Conservation (phyloP, 2,888 invertebrate genomes). For the Aphrophora alni region DNA sequence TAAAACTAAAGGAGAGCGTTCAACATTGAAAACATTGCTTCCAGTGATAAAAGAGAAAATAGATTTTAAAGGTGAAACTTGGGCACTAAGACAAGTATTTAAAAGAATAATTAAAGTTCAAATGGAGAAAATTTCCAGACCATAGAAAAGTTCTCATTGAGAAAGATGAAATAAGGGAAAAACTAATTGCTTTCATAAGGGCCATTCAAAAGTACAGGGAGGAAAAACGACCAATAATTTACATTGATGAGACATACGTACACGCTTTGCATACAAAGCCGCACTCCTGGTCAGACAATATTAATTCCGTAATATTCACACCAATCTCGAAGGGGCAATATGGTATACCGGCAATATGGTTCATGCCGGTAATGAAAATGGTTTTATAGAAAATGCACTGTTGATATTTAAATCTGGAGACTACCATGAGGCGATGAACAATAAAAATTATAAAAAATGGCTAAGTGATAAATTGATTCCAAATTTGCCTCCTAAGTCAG, state of each 20-base stretch:
- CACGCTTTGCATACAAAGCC: slow-evolving; percentile 32
- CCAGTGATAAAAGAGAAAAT: too few relatives aligned
- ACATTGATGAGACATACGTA: slow-evolving; percentile 46
- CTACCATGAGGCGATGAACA: background rate
- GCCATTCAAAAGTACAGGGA: slow-evolving; percentile 29
- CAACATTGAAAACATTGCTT: too few relatives aligned
- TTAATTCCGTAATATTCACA: slow-evolving; percentile 26
- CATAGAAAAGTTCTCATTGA: too few relatives aligned
- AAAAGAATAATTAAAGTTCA: too few relatives aligned
- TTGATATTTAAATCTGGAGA: slow-evolving; percentile 1
- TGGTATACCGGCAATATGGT: too few relatives aligned
- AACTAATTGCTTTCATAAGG: background rate
- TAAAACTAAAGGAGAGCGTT: too few relatives aligned
- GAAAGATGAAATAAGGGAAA: too few relatives aligned
- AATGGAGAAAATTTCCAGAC: too few relatives aligned
- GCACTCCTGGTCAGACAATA: slow-evolving; percentile 35
- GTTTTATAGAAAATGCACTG: background rate
- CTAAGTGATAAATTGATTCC: background rate
- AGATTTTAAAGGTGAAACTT: too few relatives aligned
- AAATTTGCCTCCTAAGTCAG: background rate
- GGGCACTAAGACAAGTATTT: too few relatives aligned
- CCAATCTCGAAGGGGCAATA: slow-evolving; percentile 14
- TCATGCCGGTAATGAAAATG: slow-evolving; percentile 37
- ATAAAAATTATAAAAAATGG: background rate
- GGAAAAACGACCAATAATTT: slow-evolving; percentile 43